Evolutionary conservation across 2,113 vertebrate species (phyloP), one percentile per base, ranked within the genome.

Genomic region (Columba livia): DNA sequence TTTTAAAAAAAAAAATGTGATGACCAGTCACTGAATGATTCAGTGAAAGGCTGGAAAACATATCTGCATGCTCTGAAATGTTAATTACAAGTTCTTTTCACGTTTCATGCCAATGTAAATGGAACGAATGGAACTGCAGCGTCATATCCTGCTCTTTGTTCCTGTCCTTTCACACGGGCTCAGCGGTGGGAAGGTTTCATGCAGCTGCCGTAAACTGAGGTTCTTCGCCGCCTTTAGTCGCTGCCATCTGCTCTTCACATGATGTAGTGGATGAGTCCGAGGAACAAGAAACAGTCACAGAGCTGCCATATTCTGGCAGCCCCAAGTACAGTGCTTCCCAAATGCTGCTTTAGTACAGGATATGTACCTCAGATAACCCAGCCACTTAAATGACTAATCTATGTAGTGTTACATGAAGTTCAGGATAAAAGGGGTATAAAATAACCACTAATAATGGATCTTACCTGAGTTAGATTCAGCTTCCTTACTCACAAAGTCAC

Each of bases 101-200:
- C 7, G 4, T 80, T 86, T 88, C 69, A 57, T n/a, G 75, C 57
- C 51, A 40, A 48, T 47, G 88, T 64, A 91, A 94, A 94, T 2
- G 5, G 81, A 79, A 96, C 85, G 62, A 79, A 91, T 82, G 71
- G 88, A 95, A 94, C 58, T 93, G 94, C 94, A 88, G 64, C 85
- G 93, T 93, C 88, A 95, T 66, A 96, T 95, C 94, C 92, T 94
- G 88, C 88, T 88, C 79, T 88, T 94, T 96, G 93, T 97, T 89
- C 89, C 88, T 18, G 5, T 77, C 56, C 65, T 92, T 93, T 94
- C 83, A 78, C 88, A 48, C 64, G 19, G 8, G 85, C 38, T 78
- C 86, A 89, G 93, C 73, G 85, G 61, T 16, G 61, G 26, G 89
- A 82, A 89, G 66, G 80, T 81, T 94, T 88, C 92, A 86, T 79